These are phyloP conservation scores for Watsonalla cultraria DNA, from an alignment of 2,888 invertebrate genomes.

Conservation along the genomic window DNA sequence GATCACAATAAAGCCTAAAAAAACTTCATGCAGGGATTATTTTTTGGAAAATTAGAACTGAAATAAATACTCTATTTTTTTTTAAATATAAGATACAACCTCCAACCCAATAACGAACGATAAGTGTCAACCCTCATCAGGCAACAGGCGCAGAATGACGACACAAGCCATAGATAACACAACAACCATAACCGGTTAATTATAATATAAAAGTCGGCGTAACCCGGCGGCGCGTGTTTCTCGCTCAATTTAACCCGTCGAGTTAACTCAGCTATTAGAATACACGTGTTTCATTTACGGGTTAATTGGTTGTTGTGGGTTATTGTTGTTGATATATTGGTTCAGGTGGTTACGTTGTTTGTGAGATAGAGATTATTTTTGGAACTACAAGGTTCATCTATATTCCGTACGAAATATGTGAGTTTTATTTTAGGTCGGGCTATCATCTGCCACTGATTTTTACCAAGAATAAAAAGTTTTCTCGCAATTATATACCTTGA, in stretches of 20 bases:
- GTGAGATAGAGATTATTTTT: background rate
- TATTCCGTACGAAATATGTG: no score
- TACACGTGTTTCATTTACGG: background rate
- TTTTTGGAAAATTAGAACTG: no score
- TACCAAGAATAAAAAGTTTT: no score
- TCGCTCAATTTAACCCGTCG: slow-evolving; percentile 6
- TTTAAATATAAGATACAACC: background rate
- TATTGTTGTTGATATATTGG: background rate
- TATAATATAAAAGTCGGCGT: slow-evolving; percentile 3
- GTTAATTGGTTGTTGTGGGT: background rate
- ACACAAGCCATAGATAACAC: background rate
- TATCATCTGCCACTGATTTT: no score
- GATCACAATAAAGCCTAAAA: no score
- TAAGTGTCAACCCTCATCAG: background rate
- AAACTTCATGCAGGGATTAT: no score
- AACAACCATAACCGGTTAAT: background rate
- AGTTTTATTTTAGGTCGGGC: no score
- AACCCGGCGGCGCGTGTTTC: slow-evolving; percentile 7
- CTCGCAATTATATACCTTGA: no score
- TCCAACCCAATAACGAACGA: background rate
- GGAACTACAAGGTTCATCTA: no score
- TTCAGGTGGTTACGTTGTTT: background rate
- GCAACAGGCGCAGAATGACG: background rate
- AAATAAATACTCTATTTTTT: no score
- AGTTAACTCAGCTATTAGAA: background rate